Evolutionary conservation across 1,140 invertebrate genomes (phyloP).

Genomic region (Agraylea sexmaculata): DNA sequence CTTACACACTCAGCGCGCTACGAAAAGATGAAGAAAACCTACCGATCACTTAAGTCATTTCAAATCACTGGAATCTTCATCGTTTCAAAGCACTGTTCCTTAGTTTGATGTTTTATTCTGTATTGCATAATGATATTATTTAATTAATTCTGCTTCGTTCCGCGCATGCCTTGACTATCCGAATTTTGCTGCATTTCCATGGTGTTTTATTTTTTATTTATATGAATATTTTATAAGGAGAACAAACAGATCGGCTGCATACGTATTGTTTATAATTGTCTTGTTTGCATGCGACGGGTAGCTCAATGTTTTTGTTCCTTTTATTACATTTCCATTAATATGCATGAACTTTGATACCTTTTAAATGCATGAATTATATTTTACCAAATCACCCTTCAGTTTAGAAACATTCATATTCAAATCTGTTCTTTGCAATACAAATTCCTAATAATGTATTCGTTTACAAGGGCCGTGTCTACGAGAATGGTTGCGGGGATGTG

Average conservation of each 20-base stretch:
- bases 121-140: constrained; percentile 1
- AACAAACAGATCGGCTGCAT: neutral
- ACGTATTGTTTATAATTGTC: neutral
- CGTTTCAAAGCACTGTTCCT: constrained; percentile 3
- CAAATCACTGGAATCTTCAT: constrained; percentile 7
- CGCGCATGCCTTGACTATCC: too few species aligned
- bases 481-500: constrained; percentile 83
- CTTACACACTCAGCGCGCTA: constrained; percentile 2
- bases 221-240: constrained; percentile 1
- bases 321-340: neutral
- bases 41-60: neutral
- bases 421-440: neutral
- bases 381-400: neutral
- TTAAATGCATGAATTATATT: neutral
- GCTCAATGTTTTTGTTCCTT: neutral
- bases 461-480: constrained; percentile 68
- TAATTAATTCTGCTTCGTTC: too few species aligned
- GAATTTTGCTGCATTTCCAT: constrained; percentile 12
- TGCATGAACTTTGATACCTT: neutral
- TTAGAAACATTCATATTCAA: constrained; percentile 1
- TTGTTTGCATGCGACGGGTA: neutral
- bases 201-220: constrained; percentile 6
- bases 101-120: neutral
- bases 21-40: neutral
- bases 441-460: constrained; percentile 3